Evolutionary conservation across 2,888 invertebrate genomes (phyloP).

Genomic region (Cryptosula pallasiana): DNA sequence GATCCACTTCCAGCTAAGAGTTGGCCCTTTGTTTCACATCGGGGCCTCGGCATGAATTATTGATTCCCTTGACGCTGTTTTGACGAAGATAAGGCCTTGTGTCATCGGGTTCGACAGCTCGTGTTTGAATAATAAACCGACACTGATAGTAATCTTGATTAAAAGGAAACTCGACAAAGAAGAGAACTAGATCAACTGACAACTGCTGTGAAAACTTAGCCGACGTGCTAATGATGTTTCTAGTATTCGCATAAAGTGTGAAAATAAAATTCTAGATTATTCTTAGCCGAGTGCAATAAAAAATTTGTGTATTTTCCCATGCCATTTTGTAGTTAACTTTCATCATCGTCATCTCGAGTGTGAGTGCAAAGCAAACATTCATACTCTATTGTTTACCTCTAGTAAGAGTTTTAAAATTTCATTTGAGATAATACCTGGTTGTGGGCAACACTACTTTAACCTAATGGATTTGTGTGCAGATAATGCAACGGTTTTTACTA

Average conservation of each 20-base stretch:
- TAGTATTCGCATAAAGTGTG: no score
- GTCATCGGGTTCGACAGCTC: not conserved
- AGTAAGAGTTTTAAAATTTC: not conserved
- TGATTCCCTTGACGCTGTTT: not conserved
- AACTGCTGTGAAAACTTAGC: no score
- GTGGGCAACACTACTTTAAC: not conserved
- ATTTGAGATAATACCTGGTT: not conserved
- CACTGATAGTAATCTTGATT: no score
- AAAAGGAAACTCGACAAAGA: no score
- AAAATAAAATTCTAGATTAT: no score
- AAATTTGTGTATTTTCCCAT: no score
- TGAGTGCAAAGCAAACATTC: not conserved
- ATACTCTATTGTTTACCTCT: not conserved
- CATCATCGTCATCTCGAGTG: not conserved
- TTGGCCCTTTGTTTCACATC: conserved; percentile 7
- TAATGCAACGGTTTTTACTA: conserved; percentile 23
- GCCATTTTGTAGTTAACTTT: not conserved
- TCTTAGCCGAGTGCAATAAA: no score
- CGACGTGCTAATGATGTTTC: no score
- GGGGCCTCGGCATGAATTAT: conserved; percentile 13
- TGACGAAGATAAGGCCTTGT: not conserved
- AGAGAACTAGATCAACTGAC: no score
- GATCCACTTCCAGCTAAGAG: not conserved
- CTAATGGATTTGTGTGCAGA: conserved; percentile 16
- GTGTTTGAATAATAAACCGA: not conserved